A percentile compares a stretch with the other conserved stretches of the same genome.
Evolutionary conservation across 2,113 vertebrate species (phyloP).

Genomic region (Cinclus mexicanus): DNA sequence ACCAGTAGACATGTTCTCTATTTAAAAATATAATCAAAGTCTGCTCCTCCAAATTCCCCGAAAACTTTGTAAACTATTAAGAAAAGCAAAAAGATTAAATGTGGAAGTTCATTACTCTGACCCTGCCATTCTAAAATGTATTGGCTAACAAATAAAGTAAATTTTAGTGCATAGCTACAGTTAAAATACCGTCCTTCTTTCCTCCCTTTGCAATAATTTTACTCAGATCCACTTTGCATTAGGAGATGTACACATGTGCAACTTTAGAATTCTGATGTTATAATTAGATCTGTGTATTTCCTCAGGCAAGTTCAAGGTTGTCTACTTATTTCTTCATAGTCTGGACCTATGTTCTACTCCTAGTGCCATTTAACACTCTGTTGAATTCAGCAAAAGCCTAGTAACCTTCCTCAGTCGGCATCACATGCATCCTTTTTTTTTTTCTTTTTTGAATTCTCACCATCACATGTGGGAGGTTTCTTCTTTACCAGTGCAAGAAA

Average conservation of each 20-base stretch:
- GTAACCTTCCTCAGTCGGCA: neutral
- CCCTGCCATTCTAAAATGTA: neutral
- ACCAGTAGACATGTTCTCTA: neutral
- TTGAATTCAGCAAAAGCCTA: neutral
- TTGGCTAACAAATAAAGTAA: constrained; percentile 9
- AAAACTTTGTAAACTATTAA: constrained; percentile 16
- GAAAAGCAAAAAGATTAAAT: constrained; percentile 25
- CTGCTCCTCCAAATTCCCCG: neutral
- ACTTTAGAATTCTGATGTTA: neutral
- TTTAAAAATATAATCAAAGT: neutral
- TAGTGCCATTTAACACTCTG: neutral
- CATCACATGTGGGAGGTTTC: neutral
- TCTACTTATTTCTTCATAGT: neutral
- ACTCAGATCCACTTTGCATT: neutral
- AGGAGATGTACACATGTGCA: neutral
- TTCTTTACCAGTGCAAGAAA: neutral
- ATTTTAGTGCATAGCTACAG: neutral
- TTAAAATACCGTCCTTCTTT: neutral
- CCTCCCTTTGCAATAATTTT: neutral
- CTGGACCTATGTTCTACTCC: neutral
- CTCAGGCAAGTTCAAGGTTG: neutral
- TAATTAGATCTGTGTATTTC: neutral
- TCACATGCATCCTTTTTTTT: neutral
- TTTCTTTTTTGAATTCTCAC: neutral
- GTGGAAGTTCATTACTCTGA: constrained; percentile 19